phyloP scores from a whole-genome alignment of 2,797 vertebrate species.

The Artibeus jamaicensis region DNA sequence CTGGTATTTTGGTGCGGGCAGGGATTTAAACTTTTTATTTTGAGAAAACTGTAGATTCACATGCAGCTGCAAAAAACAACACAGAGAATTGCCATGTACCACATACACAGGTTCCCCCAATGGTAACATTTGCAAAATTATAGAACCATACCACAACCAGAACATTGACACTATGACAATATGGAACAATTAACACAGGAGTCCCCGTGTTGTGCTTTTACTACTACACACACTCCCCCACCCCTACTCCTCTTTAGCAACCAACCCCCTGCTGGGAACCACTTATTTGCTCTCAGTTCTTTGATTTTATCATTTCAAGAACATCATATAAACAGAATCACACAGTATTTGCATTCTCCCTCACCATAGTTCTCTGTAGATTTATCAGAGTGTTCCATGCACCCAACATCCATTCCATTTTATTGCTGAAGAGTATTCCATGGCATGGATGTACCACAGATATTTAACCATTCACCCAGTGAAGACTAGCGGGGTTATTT shows the following conservation, averaged over 20 bases:
- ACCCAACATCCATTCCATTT: neutral
- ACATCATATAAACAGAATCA: neutral
- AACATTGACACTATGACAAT: neutral
- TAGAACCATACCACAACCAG: neutral
- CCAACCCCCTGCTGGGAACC: neutral
- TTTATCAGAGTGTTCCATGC: neutral
- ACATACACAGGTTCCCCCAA: neutral
- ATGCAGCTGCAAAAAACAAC: neutral
- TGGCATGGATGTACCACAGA: too few relatives aligned
- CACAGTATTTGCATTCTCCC: neutral
- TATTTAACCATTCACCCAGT: neutral
- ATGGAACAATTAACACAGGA: neutral
- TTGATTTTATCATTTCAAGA: neutral
- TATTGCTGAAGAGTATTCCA: neutral
- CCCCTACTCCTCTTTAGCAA: neutral
- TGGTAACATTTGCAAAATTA: neutral
- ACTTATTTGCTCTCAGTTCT: neutral
- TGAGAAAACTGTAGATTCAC: neutral
- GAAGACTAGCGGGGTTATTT: neutral
- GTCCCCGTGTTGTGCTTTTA: neutral
- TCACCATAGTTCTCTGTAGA: neutral
- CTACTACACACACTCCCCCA: neutral
- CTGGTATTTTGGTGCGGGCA: neutral
- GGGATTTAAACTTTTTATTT: neutral
- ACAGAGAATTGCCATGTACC: neutral